Percentiles rank a stretch among this genome's conserved stretches.
Conservation (phyloP, 1,140 invertebrate genomes). For the Latrodectus geometricus region DNA sequence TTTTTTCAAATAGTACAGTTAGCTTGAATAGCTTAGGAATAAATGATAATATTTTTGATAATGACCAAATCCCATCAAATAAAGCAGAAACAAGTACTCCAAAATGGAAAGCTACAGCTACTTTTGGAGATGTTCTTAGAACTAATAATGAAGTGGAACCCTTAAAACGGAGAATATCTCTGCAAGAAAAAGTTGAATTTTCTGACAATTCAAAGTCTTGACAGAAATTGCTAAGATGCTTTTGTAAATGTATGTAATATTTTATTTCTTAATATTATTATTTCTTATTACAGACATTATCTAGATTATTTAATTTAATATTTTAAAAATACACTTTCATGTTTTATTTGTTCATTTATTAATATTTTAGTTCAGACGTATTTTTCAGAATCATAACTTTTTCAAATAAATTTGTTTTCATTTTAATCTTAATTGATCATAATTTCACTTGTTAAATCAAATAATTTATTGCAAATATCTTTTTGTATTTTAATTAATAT, state of each 20-base stretch:
- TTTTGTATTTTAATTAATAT: too few species aligned
- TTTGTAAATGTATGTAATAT: conserved; percentile 30
- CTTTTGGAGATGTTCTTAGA: conserved; percentile 41
- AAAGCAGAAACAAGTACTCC: conserved; percentile 4
- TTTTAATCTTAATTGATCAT: too few species aligned
- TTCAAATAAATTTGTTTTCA: too few species aligned
- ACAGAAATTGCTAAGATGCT: conserved; percentile 30
- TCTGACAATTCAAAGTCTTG: conserved; percentile 51
- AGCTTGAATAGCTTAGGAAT: conserved; percentile 72
- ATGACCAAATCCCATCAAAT: conserved; percentile 23
- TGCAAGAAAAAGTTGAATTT: conserved; percentile 53
- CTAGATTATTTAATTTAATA: too few species aligned
- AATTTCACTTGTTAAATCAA: too few species aligned
- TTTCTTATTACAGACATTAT: neutral
- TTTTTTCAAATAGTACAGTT: conserved; percentile 91
- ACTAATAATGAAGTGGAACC: conserved; percentile 37
- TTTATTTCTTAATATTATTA: neutral
- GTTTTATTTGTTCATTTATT: too few species aligned
- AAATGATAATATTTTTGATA: conserved; percentile 55
- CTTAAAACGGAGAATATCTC: conserved; percentile 52
- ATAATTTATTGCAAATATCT: too few species aligned
- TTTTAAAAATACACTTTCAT: too few species aligned
- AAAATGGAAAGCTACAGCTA: conserved; percentile 42
- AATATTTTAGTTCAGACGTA: too few species aligned
- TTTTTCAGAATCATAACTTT: too few species aligned